Conservation (phyloP, 2,888 invertebrate species). For the Charanyca ferruginea region DNA sequence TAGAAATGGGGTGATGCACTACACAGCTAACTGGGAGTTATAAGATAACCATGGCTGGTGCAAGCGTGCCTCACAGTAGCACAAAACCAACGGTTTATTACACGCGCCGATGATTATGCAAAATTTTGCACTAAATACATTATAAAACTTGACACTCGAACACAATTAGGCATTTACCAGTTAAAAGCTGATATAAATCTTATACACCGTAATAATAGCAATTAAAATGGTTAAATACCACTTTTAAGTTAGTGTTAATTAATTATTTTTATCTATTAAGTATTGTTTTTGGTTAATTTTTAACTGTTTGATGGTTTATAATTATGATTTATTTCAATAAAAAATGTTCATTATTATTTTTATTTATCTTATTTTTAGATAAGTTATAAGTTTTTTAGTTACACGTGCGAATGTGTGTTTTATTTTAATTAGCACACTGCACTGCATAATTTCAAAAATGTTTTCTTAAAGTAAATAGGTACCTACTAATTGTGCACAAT, state of each 20-base stretch:
- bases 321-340: conserved; percentile 30
- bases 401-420: too few relatives aligned
- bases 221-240: conserved; percentile 67
- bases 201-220: conserved; percentile 67
- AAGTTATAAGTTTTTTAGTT: too few relatives aligned
- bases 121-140: conserved; percentile 69
- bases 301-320: conserved; percentile 9
- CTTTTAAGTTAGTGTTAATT: conserved; percentile 28
- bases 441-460: too few relatives aligned
- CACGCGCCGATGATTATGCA: conserved; percentile 76
- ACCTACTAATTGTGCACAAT: too few relatives aligned
- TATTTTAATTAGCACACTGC: too few relatives aligned
- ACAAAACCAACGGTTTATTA: conserved; percentile 53
- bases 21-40: too few relatives aligned
- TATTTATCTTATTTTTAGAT: too few relatives aligned
- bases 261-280: conserved; percentile 47
- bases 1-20: too few relatives aligned
- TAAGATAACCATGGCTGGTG: too few relatives aligned
- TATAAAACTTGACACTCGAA: conserved; percentile 66
- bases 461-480: too few relatives aligned
- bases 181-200: conserved; percentile 76
- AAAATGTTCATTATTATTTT: neutral
- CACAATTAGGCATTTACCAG: conserved; percentile 68
- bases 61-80: conserved; percentile 2
- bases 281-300: conserved; percentile 32